Base-by-base conservation (phyloP, 2,888 invertebrate species). In the Tineola bisselliella region DNA sequence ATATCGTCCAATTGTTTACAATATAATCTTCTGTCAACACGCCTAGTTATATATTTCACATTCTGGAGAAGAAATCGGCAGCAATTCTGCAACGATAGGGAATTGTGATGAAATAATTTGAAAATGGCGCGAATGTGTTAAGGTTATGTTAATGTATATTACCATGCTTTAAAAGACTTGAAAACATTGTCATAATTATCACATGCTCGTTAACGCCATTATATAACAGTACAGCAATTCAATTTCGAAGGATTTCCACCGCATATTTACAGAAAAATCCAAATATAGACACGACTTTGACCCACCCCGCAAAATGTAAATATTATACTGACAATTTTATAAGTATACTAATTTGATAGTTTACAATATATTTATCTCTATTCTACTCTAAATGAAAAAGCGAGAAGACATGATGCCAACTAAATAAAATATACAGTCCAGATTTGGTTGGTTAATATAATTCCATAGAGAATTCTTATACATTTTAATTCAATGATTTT, bases 1-100 rank as follows among this genome's bases (percentile, higher is more conserved):
- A 79, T 75, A 57, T 83, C 76, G 5, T 33, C 19, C 8, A 8
- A 6, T 33, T 38, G n/a, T 12, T 13, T 15, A 58, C 38, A 33
- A 33, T 58, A 58, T 38, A 13, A n/a, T 58, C n/a, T 58, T n/a
- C n/a, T 48, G 17, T 48, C 15, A 15, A 3, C 15, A 3, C 15
- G 17, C 10, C 48, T 48, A 48, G 13, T 2, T 10, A 48, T 5
- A 15, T 48, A 12, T 38, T 38, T 13, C 1, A 48, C 3, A 17
- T 13, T 48, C 13, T 6, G n/a, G 8, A 48, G 15, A 48, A 48
- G 2, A 15, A 10, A 17, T 15, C 48, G 2, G 15, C n/a, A 10
- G 13, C 2, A 10, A 15, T 48, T 48, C 48, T 48, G 48, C 8
- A 48, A 48, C 5, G 15, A 13, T 2, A 48, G 8, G 8, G 3